Percentiles rank a stretch among this genome's conserved stretches.
phyloP scores from a whole-genome alignment of 2,888 invertebrate species.

The Corythucha ciliata region DNA sequence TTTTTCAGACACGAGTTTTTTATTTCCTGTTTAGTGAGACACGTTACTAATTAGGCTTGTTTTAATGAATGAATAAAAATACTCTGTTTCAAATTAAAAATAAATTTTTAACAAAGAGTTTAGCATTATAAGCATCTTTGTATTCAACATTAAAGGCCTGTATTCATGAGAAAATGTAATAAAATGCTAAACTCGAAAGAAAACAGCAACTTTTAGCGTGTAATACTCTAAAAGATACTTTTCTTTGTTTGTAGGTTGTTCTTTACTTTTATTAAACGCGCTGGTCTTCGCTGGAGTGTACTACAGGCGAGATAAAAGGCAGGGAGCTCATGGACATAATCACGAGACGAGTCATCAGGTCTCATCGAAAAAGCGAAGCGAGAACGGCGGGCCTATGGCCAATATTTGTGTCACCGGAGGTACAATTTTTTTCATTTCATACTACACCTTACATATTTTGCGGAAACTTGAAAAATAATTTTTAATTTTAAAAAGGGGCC shows the following conservation, averaged over 20 bases:
- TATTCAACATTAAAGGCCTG: no score
- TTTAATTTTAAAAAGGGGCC: conserved; percentile 28
- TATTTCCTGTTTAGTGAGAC: no score
- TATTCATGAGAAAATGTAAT: no score
- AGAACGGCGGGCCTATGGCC: conserved; percentile 36
- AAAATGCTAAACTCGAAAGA: no score
- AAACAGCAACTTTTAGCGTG: no score
- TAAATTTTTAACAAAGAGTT: no score
- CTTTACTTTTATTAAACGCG: conserved; percentile 64
- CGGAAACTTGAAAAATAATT: background rate
- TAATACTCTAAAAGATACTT: no score
- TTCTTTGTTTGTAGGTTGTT: conserved; percentile 47
- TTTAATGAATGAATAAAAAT: no score
- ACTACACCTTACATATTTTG: background rate
- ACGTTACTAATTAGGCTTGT: no score
- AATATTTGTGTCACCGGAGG: conserved; percentile 36
- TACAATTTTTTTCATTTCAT: conserved; percentile 27
- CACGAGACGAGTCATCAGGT: conserved; percentile 40
- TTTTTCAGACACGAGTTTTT: no score
- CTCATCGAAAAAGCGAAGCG: conserved; percentile 33
- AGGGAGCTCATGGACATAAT: conserved; percentile 39
- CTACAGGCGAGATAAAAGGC: conserved; percentile 55
- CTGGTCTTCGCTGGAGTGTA: conserved; percentile 77
- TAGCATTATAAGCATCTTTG: no score
- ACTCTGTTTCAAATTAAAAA: no score